phyloP scores from a whole-genome alignment of 2,113 vertebrate genomes.

The Cheilinus undulatus region DNA sequence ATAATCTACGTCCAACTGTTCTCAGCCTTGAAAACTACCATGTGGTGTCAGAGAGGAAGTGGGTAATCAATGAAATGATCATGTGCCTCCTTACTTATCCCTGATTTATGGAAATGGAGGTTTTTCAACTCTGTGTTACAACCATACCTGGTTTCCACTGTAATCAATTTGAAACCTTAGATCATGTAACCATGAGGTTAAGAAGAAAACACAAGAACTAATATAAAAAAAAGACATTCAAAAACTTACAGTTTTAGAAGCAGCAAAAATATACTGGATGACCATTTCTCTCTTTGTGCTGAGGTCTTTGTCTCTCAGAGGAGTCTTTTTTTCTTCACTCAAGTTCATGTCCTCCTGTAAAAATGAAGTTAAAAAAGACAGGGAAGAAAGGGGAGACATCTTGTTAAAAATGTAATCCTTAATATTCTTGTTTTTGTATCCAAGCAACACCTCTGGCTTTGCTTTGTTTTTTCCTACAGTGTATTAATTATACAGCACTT shows the following conservation, averaged over 20 bases:
- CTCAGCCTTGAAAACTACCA: no score
- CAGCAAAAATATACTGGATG: constrained; percentile 93
- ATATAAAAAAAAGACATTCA: background rate
- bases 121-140: no score
- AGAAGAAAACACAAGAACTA: background rate
- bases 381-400: background rate
- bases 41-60: no score
- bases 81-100: no score
- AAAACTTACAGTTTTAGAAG: constrained; percentile 92
- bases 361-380: constrained; percentile 23
- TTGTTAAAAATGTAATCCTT: background rate
- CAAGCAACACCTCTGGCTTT: background rate
- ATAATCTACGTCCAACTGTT: no score
- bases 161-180: background rate
- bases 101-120: no score
- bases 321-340: constrained; percentile 96
- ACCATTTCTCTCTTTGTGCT: constrained; percentile 97
- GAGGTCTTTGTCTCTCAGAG: constrained; percentile 95
- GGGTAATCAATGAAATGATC: no score
- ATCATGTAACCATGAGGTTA: background rate
- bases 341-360: constrained; percentile 99
- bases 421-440: background rate
- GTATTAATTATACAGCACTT: background rate
- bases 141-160: no score
- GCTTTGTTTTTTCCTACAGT: background rate